Evolutionary conservation across 2,113 vertebrate genomes (phyloP).

Genomic region (Euleptes europaea): DNA sequence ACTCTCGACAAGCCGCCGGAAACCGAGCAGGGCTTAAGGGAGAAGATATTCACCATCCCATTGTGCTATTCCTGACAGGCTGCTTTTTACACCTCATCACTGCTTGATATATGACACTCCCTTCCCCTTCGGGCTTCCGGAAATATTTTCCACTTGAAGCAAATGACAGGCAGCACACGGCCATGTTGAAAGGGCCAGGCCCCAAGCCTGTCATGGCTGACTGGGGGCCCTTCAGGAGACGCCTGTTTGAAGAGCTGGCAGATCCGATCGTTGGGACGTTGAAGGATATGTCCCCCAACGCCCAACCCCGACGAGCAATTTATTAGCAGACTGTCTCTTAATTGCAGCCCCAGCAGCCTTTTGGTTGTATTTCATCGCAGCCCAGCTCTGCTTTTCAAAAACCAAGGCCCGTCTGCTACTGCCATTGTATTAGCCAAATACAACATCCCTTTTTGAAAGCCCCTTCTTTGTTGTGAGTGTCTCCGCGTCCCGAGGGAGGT

Average conservation of each 20-base stretch:
- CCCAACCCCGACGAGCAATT: slow-evolving; percentile 5
- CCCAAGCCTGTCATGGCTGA: slow-evolving; percentile 11
- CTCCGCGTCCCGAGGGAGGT: slow-evolving; percentile 25
- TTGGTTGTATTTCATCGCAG: slow-evolving; percentile 19
- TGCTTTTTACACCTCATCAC: slow-evolving; percentile 63
- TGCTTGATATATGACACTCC: not conserved
- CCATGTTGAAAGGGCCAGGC: not conserved
- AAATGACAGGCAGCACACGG: not conserved
- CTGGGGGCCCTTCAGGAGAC: accelerated
- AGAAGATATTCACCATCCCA: slow-evolving; percentile 44
- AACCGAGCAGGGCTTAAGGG: not conserved
- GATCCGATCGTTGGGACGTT: not conserved
- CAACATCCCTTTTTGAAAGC: slow-evolving; percentile 46
- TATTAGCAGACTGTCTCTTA: slow-evolving; percentile 34
- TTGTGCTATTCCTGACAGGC: slow-evolving; percentile 50
- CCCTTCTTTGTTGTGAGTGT: slow-evolving; percentile 26
- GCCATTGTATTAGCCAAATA: slow-evolving; percentile 54
- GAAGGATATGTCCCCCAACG: not conserved
- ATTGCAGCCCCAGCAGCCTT: slow-evolving; percentile 32
- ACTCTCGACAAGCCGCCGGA: slow-evolving; percentile 51
- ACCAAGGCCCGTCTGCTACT: slow-evolving; percentile 9
- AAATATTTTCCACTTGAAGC: slow-evolving; percentile 3
- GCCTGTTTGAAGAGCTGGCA: not conserved
- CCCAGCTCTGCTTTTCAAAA: slow-evolving; percentile 43
- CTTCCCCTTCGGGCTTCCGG: not conserved